Percentiles rank a stretch among this genome's conserved stretches.
phyloP scores from a whole-genome alignment of 2,113 vertebrate species.

The Anhinga anhinga region DNA sequence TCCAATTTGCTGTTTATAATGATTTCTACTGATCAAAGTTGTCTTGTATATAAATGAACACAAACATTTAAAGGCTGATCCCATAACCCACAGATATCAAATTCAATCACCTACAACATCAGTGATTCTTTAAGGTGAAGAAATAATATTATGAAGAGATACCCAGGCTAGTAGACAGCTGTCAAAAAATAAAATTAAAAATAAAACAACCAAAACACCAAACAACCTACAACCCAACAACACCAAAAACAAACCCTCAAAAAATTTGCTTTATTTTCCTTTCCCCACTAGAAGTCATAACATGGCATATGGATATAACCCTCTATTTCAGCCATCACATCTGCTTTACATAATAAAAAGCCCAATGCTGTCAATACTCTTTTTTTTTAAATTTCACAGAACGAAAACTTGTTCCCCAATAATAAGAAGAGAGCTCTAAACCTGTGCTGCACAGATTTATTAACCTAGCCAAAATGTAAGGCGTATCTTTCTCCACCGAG shows the following conservation, averaged over 20 bases:
- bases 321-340: not conserved
- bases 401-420: not conserved
- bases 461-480: not conserved
- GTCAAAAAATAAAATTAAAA: not conserved
- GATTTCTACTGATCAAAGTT: not conserved
- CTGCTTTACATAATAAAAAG: not conserved
- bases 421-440: not conserved
- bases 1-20: not conserved
- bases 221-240: too few species aligned
- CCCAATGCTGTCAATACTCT: not conserved
- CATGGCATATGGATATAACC: not conserved
- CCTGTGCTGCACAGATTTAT: not conserved
- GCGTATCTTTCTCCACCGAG: not conserved
- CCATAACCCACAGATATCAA: not conserved
- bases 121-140: not conserved
- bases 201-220: too few species aligned
- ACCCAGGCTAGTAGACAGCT: not conserved
- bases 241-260: too few species aligned
- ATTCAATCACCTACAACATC: not conserved
- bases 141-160: not conserved
- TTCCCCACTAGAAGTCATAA: not conserved
- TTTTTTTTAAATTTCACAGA: not conserved
- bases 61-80: not conserved
- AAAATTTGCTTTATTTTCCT: not conserved
- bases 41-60: not conserved